Base-by-base conservation (phyloP, 92 coral and sea anemone genomes). In the Galaxea fascicularis region DNA sequence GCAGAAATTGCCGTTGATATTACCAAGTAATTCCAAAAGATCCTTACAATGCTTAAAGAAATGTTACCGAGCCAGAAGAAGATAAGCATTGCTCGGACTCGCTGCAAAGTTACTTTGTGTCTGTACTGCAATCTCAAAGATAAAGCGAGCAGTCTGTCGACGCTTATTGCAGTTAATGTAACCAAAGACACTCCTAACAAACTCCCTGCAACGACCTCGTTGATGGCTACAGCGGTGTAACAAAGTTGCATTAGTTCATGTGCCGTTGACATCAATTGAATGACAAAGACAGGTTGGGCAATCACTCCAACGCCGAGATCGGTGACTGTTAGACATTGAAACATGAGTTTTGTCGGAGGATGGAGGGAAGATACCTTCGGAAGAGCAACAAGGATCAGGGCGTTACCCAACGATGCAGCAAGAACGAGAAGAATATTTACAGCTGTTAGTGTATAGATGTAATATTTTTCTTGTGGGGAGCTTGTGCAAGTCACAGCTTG, bases 81-180 rank as follows among this genome's bases (percentile, higher is more conserved):
- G 4, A 74, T 9, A 20, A 74, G 8, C 41, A 53, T 28, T 18
- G 8, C 15, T 29, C 66, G 65, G 4, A n/a, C 21, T 74, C 79
- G 64, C 20, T 47, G 27, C 49, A 74, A 8, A 3, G 79, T 74
- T 26, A 74, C 16, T n/a, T n/a, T n/a, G n/a, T n/a, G n/a, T n/a
- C n/a, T 74, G 66, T 74, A 54, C 12, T 47, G 28, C 22, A 56
- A 28, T 10, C 49, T 28, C 64, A 74, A 20, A 16, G 0, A 27
- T 5, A 74, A 47, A 54, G 65, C 79, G 22, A 74, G 79, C 27
- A 74, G 64, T n/a, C n/a, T n/a, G n/a, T n/a, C n/a, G n/a, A n/a
- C n/a, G n/a, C n/a, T n/a, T n/a, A n/a, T n/a, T n/a, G 29, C 64
- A 29, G 79, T 57, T 30, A 74, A 9, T 5, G 79, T 57, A 18